These are phyloP conservation scores for Carassius carassius DNA, from an alignment of 2,113 vertebrate species.

Conservation along the genomic window DNA sequence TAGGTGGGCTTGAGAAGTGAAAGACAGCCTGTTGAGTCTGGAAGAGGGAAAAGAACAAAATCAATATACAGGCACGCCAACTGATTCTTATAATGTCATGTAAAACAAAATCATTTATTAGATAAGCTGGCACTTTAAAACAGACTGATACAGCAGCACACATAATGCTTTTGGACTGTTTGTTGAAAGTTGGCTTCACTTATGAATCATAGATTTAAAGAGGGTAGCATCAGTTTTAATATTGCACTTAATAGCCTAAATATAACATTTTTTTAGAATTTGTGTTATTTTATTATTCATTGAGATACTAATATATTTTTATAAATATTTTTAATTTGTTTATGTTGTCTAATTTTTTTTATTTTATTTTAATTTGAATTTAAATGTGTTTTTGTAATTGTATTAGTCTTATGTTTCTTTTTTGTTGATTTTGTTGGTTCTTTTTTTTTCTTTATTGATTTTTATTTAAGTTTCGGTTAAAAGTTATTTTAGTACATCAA, in stretches of 20 bases:
- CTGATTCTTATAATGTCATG: background rate
- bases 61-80: constrained; percentile 18
- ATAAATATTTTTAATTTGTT: too few relatives aligned
- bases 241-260: background rate
- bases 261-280: background rate
- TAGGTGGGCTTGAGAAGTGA: constrained; percentile 1
- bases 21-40: background rate
- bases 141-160: background rate
- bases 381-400: too few relatives aligned
- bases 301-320: background rate
- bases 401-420: too few relatives aligned
- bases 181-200: constrained; percentile 42
- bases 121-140: background rate
- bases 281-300: background rate
- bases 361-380: too few relatives aligned
- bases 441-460: too few relatives aligned
- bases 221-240: background rate
- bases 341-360: too few relatives aligned
- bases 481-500: too few relatives aligned
- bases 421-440: too few relatives aligned
- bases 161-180: background rate
- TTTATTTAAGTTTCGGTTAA: too few relatives aligned
- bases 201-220: background rate
- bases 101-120: background rate
- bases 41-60: background rate